Base-by-base conservation (phyloP, 2,113 vertebrate genomes). In the Cnemophilus loriae region DNA sequence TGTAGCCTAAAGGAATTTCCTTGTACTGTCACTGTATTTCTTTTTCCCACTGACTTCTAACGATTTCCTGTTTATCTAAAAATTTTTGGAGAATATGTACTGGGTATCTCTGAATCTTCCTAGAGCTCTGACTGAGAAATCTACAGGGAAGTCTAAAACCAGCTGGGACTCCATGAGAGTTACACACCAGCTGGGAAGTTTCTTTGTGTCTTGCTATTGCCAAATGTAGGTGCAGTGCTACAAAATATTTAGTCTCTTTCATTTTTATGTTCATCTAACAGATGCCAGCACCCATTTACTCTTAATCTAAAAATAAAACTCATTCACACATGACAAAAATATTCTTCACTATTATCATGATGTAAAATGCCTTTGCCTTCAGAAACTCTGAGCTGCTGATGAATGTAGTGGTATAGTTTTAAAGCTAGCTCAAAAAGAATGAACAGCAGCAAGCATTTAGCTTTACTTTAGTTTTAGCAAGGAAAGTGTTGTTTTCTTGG, bases 261-360 rank as follows among this genome's bases (percentile, higher is more conserved):
- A 77, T 81, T 90, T 95, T 85, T 81, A 65, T 64, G 56, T 84
- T 92, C 89, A 46, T 90, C 63, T 77, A 74, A 89, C 44, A 78
- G 76, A 95, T 81, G 80, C 53, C 86, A 91, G 52, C 37, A 89
- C 52, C 30, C 39, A 78, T 78, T 76, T 46, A 87, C 37, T 76
- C 70, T 77, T 86, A 88, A 67, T 78, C 73, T 74, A 91, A 95
- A 90, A 95, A 63, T 63, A 89, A 89, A 92, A 78, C 35, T 89
- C 88, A 74, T 86, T 90, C 64, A 83, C 47, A 37, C 44, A 47
- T 3, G 10, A 61, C 14, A 44, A 52, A 87, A 87, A 2, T 52
- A 75, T 35, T 82, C 37, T 67, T 77, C 8, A 7, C 41, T 55
- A n/a, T 16, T 60, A 49, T 19, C 16, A 10, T 78, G 24, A 77